Percentiles rank a stretch among this genome's conserved stretches.
Conservation (phyloP, 2,888 invertebrate species). For the Drepanosiphum platanoidis region DNA sequence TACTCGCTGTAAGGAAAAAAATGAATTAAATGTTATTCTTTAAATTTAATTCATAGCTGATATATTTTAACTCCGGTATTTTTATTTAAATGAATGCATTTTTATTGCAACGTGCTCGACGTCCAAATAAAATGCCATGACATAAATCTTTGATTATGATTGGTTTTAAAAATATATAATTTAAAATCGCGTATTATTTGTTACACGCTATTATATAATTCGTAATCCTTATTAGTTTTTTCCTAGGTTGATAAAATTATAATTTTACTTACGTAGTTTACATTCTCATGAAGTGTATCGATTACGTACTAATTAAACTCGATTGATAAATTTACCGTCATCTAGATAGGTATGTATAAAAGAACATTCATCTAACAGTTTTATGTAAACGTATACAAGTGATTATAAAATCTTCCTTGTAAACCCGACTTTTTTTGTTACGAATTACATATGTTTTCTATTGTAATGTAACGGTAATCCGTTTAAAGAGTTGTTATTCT, state of each 20-base stretch:
- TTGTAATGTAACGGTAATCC: background rate
- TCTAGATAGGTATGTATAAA: no score
- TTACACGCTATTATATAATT: background rate
- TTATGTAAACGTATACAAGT: no score
- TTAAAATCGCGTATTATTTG: background rate
- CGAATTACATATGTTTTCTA: background rate
- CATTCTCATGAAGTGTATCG: background rate
- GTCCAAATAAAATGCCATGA: background rate
- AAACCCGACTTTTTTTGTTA: background rate
- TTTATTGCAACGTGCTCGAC: background rate
- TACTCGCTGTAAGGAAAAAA: constrained; percentile 63
- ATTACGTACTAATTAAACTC: background rate
- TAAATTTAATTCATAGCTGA: background rate
- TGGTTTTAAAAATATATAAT: background rate
- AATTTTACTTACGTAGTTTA: background rate
- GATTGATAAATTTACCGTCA: background rate
- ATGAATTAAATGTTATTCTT: background rate
- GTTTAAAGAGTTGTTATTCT: background rate
- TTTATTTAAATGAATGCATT: background rate
- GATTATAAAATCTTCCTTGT: no score
- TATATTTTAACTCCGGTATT: no score
- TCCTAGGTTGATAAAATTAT: background rate
- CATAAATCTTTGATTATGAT: background rate
- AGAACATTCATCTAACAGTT: no score
- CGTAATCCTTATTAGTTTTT: background rate